A percentile compares a stretch with the other conserved stretches of the same genome.
Evolutionary conservation across 1,140 invertebrate species (phyloP).

Genomic region (Chlorops oryzae): DNA sequence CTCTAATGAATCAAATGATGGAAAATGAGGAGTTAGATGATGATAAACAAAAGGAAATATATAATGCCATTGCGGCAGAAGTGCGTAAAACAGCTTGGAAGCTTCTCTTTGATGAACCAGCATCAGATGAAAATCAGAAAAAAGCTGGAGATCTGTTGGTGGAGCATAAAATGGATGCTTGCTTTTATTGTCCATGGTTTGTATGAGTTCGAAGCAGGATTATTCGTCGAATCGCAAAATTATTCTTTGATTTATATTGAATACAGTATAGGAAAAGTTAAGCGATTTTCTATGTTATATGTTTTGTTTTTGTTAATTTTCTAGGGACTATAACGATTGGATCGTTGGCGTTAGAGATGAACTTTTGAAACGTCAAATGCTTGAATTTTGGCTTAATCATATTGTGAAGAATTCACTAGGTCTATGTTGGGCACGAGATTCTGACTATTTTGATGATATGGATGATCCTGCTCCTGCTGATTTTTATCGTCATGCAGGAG

Average conservation of each 20-base stretch:
- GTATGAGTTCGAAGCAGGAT: too few relatives aligned
- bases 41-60: too few relatives aligned
- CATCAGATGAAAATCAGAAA: slow-evolving; percentile 16
- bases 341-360: slow-evolving; percentile 32
- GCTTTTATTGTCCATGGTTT: slow-evolving; percentile 30
- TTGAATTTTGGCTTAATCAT: slow-evolving; percentile 32
- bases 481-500: slow-evolving; percentile 21
- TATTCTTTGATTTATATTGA: too few relatives aligned
- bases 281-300: too few relatives aligned
- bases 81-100: too few relatives aligned
- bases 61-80: too few relatives aligned
- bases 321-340: slow-evolving; percentile 38
- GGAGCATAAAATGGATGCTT: slow-evolving; percentile 29
- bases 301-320: too few relatives aligned
- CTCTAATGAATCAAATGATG: too few relatives aligned
- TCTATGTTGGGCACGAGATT: slow-evolving; percentile 32
- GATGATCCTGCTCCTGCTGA: slow-evolving; percentile 27
- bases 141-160: slow-evolving; percentile 29
- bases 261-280: too few relatives aligned
- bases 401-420: slow-evolving; percentile 30
- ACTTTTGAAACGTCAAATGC: slow-evolving; percentile 19
- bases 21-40: too few relatives aligned
- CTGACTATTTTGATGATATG: slow-evolving; percentile 30
- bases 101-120: too few relatives aligned
- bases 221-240: too few relatives aligned